Percentiles rank a stretch among this genome's conserved stretches.
These are phyloP conservation scores for Habroteleia sp. DNA, from an alignment of 2,888 invertebrate species.

Conservation along the genomic window DNA sequence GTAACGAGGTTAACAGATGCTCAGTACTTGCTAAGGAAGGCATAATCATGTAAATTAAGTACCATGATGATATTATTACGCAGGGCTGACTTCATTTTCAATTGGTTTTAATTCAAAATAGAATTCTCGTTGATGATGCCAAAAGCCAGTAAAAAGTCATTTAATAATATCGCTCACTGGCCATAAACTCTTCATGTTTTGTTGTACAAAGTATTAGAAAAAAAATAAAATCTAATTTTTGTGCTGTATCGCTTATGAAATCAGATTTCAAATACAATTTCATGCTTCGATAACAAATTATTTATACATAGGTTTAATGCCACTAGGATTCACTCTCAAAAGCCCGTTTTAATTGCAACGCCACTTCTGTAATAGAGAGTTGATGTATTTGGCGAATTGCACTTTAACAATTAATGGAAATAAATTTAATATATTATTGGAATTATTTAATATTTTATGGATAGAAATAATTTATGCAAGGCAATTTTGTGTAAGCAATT, in stretches of 20 bases:
- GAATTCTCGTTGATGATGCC: slow-evolving; percentile 17
- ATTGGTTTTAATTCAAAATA: slow-evolving; percentile 46
- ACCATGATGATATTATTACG: slow-evolving; percentile 47
- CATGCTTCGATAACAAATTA: slow-evolving; percentile 15
- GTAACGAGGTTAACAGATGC: slow-evolving; percentile 62
- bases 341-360: slow-evolving; percentile 4
- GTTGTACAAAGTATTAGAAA: neutral
- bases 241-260: slow-evolving; percentile 13
- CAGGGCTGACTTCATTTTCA: slow-evolving; percentile 35
- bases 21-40: slow-evolving; percentile 58
- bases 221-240: slow-evolving; percentile 6
- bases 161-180: slow-evolving; percentile 1
- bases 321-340: slow-evolving; percentile 6
- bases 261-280: slow-evolving; percentile 15
- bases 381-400: neutral
- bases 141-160: slow-evolving; percentile 8
- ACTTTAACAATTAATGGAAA: slow-evolving; percentile 6
- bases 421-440: too few species aligned
- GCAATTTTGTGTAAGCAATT: too few species aligned
- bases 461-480: too few species aligned
- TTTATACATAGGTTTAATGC: slow-evolving; percentile 9
- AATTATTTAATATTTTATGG: too few species aligned
- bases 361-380: neutral
- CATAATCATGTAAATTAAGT: slow-evolving; percentile 63
- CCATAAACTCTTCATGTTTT: too few species aligned